A percentile compares a stretch with the other conserved stretches of the same genome.
These are phyloP conservation scores for Psilanteris sp. DNA, from an alignment of 1,140 invertebrate genomes.

Conservation along the genomic window DNA sequence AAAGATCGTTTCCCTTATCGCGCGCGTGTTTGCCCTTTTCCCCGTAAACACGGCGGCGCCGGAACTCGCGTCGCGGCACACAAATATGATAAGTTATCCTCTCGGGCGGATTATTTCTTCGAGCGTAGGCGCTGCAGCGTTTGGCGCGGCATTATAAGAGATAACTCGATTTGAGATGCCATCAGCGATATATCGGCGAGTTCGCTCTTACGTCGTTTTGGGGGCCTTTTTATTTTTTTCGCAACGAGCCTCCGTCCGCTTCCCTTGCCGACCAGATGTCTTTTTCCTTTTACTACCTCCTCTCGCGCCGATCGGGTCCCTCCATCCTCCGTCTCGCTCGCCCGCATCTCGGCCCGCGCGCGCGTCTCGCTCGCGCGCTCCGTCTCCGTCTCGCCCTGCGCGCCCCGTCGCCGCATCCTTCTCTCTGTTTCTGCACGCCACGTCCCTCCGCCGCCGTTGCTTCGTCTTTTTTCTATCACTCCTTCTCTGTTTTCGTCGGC, in stretches of 20 bases:
- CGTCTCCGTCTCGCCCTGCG: no score
- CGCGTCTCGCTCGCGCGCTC: no score
- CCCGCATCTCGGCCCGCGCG: no score
- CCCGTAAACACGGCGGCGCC: constrained; percentile 6
- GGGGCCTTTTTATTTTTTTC: constrained; percentile 72
- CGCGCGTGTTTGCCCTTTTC: constrained; percentile 1
- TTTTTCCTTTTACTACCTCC: constrained; percentile 72
- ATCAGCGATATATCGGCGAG: constrained; percentile 69
- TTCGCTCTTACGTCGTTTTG: constrained; percentile 70
- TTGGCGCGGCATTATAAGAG: constrained; percentile 38
- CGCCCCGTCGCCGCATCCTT: no score
- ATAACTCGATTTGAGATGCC: constrained; percentile 59
- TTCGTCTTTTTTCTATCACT: constrained; percentile 13
- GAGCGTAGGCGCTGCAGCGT: constrained; percentile 32
- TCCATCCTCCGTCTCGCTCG: no score
- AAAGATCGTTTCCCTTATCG: constrained; percentile 22
- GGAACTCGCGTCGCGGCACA: not conserved
- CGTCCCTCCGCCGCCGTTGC: constrained; percentile 12
- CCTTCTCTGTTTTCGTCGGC: constrained; percentile 24
- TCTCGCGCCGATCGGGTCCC: constrained; percentile 45
- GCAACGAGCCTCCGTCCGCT: constrained; percentile 54
- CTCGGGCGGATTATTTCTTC: constrained; percentile 24
- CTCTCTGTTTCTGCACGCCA: constrained; percentile 30
- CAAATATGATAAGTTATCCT: constrained; percentile 35
- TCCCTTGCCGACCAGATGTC: constrained; percentile 65